Evolutionary conservation across 2,797 vertebrate species (phyloP).

Genomic region (Otus scops): DNA sequence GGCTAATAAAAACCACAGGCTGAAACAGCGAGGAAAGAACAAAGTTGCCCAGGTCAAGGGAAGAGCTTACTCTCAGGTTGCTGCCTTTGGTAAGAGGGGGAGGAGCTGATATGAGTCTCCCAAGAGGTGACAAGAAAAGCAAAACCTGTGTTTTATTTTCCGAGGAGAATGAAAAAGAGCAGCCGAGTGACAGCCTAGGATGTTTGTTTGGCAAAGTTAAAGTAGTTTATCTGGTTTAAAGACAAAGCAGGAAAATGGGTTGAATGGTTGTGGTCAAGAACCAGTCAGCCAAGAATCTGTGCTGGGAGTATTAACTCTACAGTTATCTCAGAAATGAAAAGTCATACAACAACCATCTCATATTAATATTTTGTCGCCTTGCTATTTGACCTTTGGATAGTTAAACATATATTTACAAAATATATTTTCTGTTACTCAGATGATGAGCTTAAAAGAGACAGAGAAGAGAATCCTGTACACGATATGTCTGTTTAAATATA

Average conservation of each 20-base stretch:
- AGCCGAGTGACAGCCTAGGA: background rate
- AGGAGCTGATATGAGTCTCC: background rate
- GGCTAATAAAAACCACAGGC: background rate
- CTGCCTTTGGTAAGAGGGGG: background rate
- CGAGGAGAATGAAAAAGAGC: background rate
- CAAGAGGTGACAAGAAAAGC: background rate
- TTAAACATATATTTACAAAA: background rate
- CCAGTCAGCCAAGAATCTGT: background rate
- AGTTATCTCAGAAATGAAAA: background rate
- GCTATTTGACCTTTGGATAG: background rate
- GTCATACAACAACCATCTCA: background rate
- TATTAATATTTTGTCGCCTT: background rate
- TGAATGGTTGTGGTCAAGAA: background rate
- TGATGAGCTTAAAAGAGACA: background rate
- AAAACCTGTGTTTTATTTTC: background rate
- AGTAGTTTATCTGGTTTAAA: background rate
- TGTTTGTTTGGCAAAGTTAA: background rate
- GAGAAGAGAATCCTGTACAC: background rate
- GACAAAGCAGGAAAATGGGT: background rate
- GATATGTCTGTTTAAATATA: background rate
- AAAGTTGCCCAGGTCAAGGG: background rate
- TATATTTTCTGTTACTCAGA: background rate
- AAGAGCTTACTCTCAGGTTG: background rate
- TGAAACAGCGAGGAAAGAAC: background rate
- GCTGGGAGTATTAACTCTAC: background rate